These are phyloP conservation scores for Lacerta agilis DNA, from an alignment of 2,797 vertebrate genomes.

Conservation along the genomic window DNA sequence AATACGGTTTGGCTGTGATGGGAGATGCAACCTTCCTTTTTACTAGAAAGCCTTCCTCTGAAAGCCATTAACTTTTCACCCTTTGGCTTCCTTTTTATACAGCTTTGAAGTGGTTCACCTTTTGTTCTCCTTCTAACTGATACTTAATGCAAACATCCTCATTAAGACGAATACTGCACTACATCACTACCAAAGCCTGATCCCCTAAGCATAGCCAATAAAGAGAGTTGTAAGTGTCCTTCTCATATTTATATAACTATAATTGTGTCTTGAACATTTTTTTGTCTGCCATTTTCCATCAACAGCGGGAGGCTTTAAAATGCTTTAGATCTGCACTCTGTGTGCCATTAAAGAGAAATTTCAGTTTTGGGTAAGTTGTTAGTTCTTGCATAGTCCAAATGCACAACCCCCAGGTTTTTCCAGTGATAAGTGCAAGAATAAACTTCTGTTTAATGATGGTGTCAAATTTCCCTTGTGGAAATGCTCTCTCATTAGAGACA, in stretches of 20 bases:
- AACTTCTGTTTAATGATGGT: conserved; percentile 31
- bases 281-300: background rate
- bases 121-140: conserved; percentile 18
- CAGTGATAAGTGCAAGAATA: conserved; percentile 56
- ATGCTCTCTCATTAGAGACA: conserved; percentile 37
- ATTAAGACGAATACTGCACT: conserved; percentile 1
- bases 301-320: background rate
- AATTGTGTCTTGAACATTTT: conserved; percentile 13
- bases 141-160: conserved; percentile 37
- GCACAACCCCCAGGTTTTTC: background rate
- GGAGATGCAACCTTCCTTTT: conserved; percentile 40
- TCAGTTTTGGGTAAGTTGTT: background rate
- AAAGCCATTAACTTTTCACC: conserved; percentile 42
- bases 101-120: conserved; percentile 45
- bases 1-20: background rate
- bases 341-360: background rate
- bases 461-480: conserved; percentile 49
- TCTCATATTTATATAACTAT: background rate
- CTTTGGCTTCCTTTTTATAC: conserved; percentile 44
- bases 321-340: background rate
- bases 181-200: background rate
- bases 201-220: background rate
- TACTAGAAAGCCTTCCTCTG: conserved; percentile 29
- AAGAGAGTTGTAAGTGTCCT: background rate
- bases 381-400: background rate